Conservation (phyloP, 2,888 invertebrate species). For the Meiosimyza decipiens region DNA sequence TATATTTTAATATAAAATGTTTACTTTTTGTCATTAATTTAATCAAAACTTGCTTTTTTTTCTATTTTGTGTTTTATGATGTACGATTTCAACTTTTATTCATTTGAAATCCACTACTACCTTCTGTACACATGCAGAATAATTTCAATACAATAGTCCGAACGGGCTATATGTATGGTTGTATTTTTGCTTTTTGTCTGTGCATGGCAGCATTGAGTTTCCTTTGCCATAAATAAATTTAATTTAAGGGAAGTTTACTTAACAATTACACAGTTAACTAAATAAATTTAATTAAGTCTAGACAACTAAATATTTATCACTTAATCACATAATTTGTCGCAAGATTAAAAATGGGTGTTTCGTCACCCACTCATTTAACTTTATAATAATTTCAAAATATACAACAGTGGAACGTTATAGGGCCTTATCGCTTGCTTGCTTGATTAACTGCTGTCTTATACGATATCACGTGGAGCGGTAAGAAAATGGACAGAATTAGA, state of each 20-base stretch:
- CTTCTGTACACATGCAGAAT: no score
- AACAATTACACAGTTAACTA: no score
- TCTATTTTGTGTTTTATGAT: no score
- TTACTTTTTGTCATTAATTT: no score
- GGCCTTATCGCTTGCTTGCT: background rate
- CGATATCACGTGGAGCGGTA: conserved; percentile 77
- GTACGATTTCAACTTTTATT: no score
- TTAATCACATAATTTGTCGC: conserved; percentile 30
- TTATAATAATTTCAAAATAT: conserved; percentile 5
- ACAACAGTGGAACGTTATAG: background rate
- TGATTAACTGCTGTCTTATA: conserved; percentile 65
- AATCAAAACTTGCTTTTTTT: no score
- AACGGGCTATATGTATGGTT: no score
- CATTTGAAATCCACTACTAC: no score
- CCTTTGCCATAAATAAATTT: background rate
- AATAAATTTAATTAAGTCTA: conserved; percentile 8
- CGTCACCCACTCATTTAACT: conserved; percentile 10
- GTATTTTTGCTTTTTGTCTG: conserved; percentile 5
- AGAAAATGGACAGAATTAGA: conserved; percentile 83
- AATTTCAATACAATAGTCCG: no score
- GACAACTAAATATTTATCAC: conserved; percentile 19
- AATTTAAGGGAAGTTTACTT: no score
- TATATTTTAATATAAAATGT: no score
- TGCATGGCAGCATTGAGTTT: conserved; percentile 19
- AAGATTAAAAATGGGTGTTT: conserved; percentile 1